Evolutionary conservation across 2,888 invertebrate genomes (phyloP).

Genomic region (Pterostichus madidus): DNA sequence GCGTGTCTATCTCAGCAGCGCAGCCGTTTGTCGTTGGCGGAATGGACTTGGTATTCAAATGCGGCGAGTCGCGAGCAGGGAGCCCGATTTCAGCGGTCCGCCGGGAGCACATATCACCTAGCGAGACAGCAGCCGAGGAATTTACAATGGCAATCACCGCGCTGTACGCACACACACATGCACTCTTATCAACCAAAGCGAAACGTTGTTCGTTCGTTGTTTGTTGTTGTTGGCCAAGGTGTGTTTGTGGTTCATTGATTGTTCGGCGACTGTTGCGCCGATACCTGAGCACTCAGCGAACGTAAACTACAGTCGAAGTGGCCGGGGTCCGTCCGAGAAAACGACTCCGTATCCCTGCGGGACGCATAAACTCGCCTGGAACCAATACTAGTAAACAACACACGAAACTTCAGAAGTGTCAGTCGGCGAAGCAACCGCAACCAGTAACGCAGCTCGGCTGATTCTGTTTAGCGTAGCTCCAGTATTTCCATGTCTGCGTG

Average conservation of each 20-base stretch:
- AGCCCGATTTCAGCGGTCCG: constrained; percentile 71
- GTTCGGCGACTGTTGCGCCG: constrained; percentile 12
- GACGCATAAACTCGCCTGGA: constrained; percentile 56
- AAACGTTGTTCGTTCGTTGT: not conserved
- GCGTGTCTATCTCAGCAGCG: constrained; percentile 70
- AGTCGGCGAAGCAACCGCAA: constrained; percentile 22
- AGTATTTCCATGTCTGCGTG: constrained; percentile 57
- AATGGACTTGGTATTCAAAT: constrained; percentile 68
- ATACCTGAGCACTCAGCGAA: constrained; percentile 40
- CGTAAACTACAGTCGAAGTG: constrained; percentile 46
- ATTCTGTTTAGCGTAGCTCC: constrained; percentile 34
- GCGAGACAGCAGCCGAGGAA: constrained; percentile 67
- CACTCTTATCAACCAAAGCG: constrained; percentile 16
- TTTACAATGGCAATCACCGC: constrained; percentile 70
- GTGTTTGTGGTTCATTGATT: constrained; percentile 21
- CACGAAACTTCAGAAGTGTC: constrained; percentile 43
- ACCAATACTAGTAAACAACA: constrained; percentile 59
- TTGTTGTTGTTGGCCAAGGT: not conserved
- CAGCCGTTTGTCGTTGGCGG: constrained; percentile 68
- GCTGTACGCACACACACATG: constrained; percentile 26
- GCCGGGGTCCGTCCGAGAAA: constrained; percentile 34
- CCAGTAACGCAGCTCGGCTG: constrained; percentile 10
- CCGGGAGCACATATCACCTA: constrained; percentile 71
- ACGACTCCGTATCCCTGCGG: constrained; percentile 33
- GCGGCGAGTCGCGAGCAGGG: constrained; percentile 68